Conservation (phyloP, 2,888 invertebrate species). For the Callyntrura guangdongensis region DNA sequence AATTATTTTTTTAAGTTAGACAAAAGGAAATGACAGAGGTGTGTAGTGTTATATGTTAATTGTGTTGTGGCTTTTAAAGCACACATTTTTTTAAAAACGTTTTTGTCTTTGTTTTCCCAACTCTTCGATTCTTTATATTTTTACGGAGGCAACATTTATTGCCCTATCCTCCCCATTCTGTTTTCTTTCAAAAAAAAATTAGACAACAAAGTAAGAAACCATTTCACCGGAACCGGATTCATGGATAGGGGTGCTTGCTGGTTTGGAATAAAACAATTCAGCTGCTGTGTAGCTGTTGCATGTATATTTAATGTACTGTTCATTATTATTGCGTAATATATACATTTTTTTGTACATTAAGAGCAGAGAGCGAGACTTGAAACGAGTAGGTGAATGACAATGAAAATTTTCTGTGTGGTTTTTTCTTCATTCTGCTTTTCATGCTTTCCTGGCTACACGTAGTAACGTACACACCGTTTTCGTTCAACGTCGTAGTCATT, state of each 20-base stretch:
- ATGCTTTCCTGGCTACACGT: not conserved
- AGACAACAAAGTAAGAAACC: constrained; percentile 56
- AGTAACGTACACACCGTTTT: not conserved
- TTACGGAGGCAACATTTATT: not conserved
- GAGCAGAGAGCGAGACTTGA: not conserved
- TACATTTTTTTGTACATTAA: not conserved
- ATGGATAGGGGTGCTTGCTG: constrained; percentile 73
- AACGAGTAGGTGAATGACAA: constrained; percentile 56
- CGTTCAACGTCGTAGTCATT: constrained; percentile 30
- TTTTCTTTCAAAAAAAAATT: constrained; percentile 9
- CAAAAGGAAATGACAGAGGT: constrained; percentile 35
- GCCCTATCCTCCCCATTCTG: not conserved
- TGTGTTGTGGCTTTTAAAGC: not conserved
- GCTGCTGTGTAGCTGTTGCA: constrained; percentile 3
- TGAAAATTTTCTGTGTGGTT: constrained; percentile 58
- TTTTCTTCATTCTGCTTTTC: constrained; percentile 28
- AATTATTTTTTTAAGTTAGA: constrained; percentile 31
- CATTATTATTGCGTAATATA: not conserved
- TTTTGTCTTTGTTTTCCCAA: not conserved
- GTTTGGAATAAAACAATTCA: constrained; percentile 62
- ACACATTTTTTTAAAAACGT: not conserved
- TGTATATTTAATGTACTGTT: constrained; percentile 5
- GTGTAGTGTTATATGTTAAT: constrained; percentile 4
- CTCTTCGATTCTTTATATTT: constrained; percentile 18
- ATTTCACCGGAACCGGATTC: constrained; percentile 79